Evolutionary conservation across 2,797 vertebrate species (phyloP).

Genomic region (Spinus pinus): DNA sequence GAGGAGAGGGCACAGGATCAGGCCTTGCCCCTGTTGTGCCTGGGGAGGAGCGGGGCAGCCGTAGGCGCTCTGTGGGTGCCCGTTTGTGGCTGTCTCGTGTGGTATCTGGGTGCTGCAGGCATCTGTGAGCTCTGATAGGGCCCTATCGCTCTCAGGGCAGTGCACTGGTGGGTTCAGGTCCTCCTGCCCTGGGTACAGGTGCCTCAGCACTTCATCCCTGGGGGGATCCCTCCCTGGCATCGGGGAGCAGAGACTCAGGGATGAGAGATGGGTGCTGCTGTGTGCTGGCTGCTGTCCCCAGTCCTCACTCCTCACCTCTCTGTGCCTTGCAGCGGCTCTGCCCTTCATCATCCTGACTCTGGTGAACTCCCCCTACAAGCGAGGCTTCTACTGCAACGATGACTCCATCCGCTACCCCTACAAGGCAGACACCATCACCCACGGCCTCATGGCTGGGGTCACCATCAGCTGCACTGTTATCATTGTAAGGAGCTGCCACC

Average conservation of each 20-base stretch:
- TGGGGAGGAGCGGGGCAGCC: neutral
- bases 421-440: slow-evolving; percentile 88
- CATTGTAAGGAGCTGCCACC: slow-evolving; percentile 79
- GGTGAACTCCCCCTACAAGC: slow-evolving; percentile 83
- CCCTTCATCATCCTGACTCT: slow-evolving; percentile 86
- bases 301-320: neutral
- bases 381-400: slow-evolving; percentile 88
- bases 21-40: neutral
- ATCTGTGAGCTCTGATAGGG: neutral
- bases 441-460: slow-evolving; percentile 85
- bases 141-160: neutral
- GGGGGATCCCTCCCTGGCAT: neutral
- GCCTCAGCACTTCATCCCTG: neutral
- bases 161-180: neutral
- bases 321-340: slow-evolving; percentile 78
- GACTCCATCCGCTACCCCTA: slow-evolving; percentile 90
- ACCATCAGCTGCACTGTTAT: slow-evolving; percentile 85
- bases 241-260: rapidly evolving
- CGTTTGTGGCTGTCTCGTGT: rapidly evolving
- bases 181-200: neutral
- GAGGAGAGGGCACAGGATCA: neutral
- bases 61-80: neutral
- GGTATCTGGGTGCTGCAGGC: neutral
- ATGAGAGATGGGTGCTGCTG: rapidly evolving
- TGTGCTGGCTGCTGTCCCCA: neutral